Evolutionary conservation across 1,140 invertebrate genomes (phyloP), one percentile per base, ranked within the genome.

Genomic region (Daktulosphaira vitifoliae): DNA sequence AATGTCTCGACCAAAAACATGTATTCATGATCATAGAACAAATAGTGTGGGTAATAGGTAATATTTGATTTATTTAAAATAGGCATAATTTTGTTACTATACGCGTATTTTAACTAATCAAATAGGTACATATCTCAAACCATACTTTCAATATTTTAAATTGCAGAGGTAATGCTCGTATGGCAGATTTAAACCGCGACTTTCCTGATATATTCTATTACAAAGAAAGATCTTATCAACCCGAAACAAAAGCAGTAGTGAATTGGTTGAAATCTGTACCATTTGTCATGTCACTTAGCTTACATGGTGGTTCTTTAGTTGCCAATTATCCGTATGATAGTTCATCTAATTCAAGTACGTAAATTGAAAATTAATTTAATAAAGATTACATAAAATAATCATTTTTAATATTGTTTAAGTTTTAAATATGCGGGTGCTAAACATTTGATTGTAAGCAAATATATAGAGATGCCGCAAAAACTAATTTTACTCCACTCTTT

Each of bases 221-320:
- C 6, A 71, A 78, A 2, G 77, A 75, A 23, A 77, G 86, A 16
- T 39, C 56, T 11, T 1, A 29, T 13, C 85, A 92, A 74, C 88
- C 87, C 13, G 96, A 99, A 78, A 98, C 95, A 0, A 72, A 85
- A n/a, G 89, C 90, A 29, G 80, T 98, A 66, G 98, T 98, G 82
- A 83, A 81, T 11, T 96, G 89, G 90, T 88, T 94, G 50, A 75
- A 84, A 3, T 79, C 79, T n/a, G 84, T 88, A 72, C 88, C 89
- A 22, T 96, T 97, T 75, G 89, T 95, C 26, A 77, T 96, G 11
- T 95, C 92, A 1, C 89, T 87, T 0, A 95, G 92, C 76, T 78
- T 97, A 46, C 92, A 96, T 73, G 91, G 89, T 20, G 93, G 93
- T 25, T 89, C 92, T 42, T 78, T 96, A 1, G 92, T 95, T 3